Conservation (phyloP, 1,140 invertebrate species). For the Drosophila saltans region DNA sequence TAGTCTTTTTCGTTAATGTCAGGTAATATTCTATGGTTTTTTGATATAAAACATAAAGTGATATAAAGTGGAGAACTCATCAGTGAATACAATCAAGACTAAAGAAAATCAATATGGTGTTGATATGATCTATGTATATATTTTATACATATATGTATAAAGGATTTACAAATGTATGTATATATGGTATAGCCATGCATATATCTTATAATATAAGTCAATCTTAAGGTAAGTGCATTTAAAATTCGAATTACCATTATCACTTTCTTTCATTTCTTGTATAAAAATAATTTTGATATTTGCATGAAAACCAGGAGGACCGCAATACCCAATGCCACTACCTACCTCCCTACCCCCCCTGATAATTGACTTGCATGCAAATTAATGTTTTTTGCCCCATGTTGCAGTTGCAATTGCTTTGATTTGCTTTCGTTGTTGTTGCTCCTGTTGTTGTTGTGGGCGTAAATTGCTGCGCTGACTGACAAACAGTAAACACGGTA, state of each 20-base stretch:
- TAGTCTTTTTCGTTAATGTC: no score
- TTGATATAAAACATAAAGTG: no score
- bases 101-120: no score
- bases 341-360: constrained; percentile 44
- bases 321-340: constrained; percentile 37
- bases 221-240: constrained; percentile 18
- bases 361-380: constrained; percentile 80
- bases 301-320: constrained; percentile 37
- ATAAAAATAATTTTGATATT: constrained; percentile 55
- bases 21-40: no score
- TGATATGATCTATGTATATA: no score
- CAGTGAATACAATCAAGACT: no score
- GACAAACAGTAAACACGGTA: constrained; percentile 62
- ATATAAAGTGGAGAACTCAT: no score
- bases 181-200: no score
- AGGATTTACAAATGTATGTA: no score
- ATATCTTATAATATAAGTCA: no score
- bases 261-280: background rate
- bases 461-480: constrained; percentile 61
- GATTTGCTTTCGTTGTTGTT: background rate
- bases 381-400: constrained; percentile 67
- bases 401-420: background rate
- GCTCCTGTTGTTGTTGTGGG: constrained; percentile 19
- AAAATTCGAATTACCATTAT: background rate
- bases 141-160: no score